Base-by-base conservation (phyloP, 2,113 vertebrate genomes). In the Maccullochella peelii region DNA sequence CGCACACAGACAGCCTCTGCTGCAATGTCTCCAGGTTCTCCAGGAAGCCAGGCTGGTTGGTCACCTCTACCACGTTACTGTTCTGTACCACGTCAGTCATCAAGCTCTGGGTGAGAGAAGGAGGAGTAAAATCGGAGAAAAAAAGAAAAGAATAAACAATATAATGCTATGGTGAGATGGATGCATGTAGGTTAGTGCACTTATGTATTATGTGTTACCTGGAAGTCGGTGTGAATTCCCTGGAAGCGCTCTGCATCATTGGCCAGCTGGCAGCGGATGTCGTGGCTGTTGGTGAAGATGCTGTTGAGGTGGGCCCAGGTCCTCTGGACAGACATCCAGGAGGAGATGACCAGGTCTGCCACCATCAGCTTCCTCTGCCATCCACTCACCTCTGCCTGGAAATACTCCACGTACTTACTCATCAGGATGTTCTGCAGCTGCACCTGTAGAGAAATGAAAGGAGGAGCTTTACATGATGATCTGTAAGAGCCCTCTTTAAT, bases 351-450 rank as follows among this genome's bases (percentile, higher is more conserved):
- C 71, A 93, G 89, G 85, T 96, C 95, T 3, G 94, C 95, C 83
- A 96, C 90, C 94, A 97, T 94, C 79, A 97, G 88, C 77, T 92
- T 95, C 88, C 92, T 93, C 91, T 97, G 96, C 95, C 96, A 97
- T 25, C 92, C 88, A 15, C 95, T 96, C 86, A 97, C 96, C 82
- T 97, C 95, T 6, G 94, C 88, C 86, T 95, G 94, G 90, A 97
- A 97, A 92, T 96, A 94, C 63, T 96, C 96, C 3, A 97, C 95
- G 58, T 97, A 96, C 88, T 97, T 97, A 85, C 96, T 97, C 96
- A 96, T 96, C 61, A 96, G 85, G 89, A 95, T 96, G 87, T 95
- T 97, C 92, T 97, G 95, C 85, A 96, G 91, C 79, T 95, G 95
- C 73, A 96, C 89, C 94, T 96, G 58, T 42, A 74, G 58, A 61